phyloP scores from a whole-genome alignment of 2,113 vertebrate genomes.

The Chaetops frenatus region DNA sequence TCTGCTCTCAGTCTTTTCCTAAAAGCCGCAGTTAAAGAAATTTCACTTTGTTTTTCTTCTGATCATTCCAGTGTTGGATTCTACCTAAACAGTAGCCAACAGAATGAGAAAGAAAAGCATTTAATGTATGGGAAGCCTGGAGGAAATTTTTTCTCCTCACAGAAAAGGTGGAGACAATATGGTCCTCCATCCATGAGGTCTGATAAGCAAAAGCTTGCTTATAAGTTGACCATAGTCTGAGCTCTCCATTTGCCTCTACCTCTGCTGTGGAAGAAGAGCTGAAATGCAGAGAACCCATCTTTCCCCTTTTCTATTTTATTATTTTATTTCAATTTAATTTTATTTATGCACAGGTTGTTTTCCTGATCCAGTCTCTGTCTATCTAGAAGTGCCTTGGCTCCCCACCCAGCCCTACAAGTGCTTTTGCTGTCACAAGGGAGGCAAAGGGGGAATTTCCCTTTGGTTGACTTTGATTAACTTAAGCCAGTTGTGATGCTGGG shows the following conservation, averaged over 20 bases:
- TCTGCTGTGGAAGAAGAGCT: not conserved
- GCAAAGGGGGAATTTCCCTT: not conserved
- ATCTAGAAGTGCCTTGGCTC: not conserved
- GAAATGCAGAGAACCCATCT: not conserved
- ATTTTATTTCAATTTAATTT: not conserved
- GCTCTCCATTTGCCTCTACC: not conserved
- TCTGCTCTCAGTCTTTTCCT: not conserved
- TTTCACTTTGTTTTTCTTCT: not conserved
- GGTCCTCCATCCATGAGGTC: not conserved
- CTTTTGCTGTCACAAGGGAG: not conserved
- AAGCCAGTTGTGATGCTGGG: fast-evolving
- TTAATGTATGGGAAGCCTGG: not conserved
- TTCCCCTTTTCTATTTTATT: not conserved
- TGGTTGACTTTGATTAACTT: not conserved
- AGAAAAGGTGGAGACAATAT: not conserved
- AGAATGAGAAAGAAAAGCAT: not conserved
- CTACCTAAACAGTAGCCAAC: fast-evolving
- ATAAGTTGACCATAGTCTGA: not conserved
- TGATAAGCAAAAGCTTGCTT: not conserved
- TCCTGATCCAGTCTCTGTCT: not conserved
- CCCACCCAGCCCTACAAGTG: not conserved
- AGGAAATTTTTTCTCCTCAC: not conserved
- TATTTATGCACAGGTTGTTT: fast-evolving
- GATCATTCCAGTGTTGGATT: not conserved
- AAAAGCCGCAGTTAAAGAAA: not conserved